Conservation (phyloP, 2,888 invertebrate genomes). For the Neoascia interrupta region DNA sequence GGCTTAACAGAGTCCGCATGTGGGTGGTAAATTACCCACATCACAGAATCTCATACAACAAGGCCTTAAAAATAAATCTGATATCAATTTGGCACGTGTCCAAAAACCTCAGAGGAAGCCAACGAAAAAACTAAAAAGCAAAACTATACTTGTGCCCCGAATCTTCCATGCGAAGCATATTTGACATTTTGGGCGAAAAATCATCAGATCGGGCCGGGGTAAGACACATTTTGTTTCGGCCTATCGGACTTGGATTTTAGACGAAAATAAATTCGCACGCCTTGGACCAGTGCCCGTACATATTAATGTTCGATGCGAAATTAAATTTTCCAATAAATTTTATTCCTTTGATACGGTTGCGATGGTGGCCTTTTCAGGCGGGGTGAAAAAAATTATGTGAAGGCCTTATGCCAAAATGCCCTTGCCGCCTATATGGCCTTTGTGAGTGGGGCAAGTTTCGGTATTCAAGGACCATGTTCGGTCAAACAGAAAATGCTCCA, state of each 20-base stretch:
- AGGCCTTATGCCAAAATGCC: not conserved
- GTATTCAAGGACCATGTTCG: not conserved
- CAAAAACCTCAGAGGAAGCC: constrained; percentile 19
- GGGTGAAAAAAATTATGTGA: not conserved
- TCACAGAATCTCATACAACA: constrained; percentile 32
- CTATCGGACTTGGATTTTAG: constrained; percentile 18
- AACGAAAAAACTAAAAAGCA: not conserved
- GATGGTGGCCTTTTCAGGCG: constrained; percentile 36
- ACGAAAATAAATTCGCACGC: constrained; percentile 27
- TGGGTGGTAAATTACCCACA: not conserved
- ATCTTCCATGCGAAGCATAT: not conserved
- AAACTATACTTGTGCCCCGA: not conserved
- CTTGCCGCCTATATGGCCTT: constrained; percentile 13
- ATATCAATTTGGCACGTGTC: constrained; percentile 41
- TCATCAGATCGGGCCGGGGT: too few relatives aligned
- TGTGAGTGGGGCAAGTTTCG: not conserved
- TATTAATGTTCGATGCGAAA: constrained; percentile 42
- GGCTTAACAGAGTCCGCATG: not conserved
- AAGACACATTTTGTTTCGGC: too few relatives aligned
- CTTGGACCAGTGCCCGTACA: constrained; percentile 49
- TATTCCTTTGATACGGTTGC: constrained; percentile 25
- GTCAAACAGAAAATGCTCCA: constrained; percentile 17
- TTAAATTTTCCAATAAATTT: constrained; percentile 63
- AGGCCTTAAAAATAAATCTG: constrained; percentile 31
- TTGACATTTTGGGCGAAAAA: too few relatives aligned